Conservation (phyloP, 2,888 invertebrate species). For the Eurytoma adleriae region DNA sequence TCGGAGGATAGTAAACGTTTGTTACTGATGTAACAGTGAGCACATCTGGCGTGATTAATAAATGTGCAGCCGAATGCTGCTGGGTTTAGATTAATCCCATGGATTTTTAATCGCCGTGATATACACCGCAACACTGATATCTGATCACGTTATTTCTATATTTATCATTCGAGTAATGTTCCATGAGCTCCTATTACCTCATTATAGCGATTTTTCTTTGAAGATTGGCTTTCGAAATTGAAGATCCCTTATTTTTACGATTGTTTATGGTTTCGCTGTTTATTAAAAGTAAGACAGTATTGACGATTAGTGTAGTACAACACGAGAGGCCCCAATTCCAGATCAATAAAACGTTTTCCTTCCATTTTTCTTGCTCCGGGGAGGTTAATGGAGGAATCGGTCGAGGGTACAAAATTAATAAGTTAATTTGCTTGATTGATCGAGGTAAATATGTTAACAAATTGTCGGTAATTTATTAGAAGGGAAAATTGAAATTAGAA, state of each 20-base stretch:
- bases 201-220: too few relatives aligned
- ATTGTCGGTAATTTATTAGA: too few relatives aligned
- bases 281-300: background rate
- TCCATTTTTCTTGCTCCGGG: background rate
- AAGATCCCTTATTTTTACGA: background rate
- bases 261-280: too few relatives aligned
- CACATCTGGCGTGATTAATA: background rate
- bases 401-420: background rate
- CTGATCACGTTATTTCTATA: slow-evolving; percentile 10
- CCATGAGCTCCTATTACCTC: slow-evolving; percentile 24
- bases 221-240: too few relatives aligned
- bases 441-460: background rate
- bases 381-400: background rate
- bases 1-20: too few relatives aligned
- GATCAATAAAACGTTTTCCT: background rate
- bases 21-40: too few relatives aligned
- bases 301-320: background rate
- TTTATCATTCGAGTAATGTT: slow-evolving; percentile 9
- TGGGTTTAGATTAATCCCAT: too few relatives aligned
- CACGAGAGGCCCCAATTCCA: background rate
- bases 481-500: too few relatives aligned
- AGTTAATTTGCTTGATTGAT: background rate
- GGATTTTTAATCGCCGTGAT: background rate
- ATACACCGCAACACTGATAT: too few relatives aligned
- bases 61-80: background rate